A percentile compares a stretch with the other conserved stretches of the same genome.
Evolutionary conservation across 1,140 invertebrate species (phyloP).

Genomic region (Matsumurasca onukii): DNA sequence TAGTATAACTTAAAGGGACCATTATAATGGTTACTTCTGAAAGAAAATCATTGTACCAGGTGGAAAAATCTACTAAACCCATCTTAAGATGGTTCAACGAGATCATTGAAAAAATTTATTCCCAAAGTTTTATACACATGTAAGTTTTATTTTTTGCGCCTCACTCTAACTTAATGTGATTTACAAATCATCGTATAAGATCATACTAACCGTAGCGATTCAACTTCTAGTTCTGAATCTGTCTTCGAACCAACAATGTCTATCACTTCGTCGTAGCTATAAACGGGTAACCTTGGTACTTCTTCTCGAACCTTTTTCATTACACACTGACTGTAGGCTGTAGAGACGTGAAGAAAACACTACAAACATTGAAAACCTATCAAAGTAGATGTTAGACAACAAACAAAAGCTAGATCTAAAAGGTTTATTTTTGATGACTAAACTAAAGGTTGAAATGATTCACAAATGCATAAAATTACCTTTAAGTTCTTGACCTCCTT

Average conservation of each 20-base stretch:
- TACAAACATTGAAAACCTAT: too few species aligned
- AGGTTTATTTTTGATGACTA: too few species aligned
- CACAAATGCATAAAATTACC: too few species aligned
- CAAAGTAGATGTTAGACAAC: too few species aligned
- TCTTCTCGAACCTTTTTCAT: not conserved
- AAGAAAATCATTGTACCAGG: not conserved
- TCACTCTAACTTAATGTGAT: not conserved
- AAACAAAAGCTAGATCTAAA: too few species aligned
- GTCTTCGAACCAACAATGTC: not conserved
- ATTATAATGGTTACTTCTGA: too few species aligned
- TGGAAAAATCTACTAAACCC: too few species aligned
- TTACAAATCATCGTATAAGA: not conserved
- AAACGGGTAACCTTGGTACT: not conserved
- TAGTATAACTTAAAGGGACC: too few species aligned
- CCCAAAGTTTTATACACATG: not conserved
- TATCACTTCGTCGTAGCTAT: not conserved
- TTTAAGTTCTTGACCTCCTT: conserved; percentile 71
- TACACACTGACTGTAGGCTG: not conserved
- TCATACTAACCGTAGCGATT: not conserved
- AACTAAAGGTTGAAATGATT: too few species aligned
- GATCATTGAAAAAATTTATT: too few species aligned
- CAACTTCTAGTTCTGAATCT: not conserved
- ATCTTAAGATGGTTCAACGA: too few species aligned
- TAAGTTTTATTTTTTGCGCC: not conserved
- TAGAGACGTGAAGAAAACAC: not conserved